Evolutionary conservation across 2,888 invertebrate species (phyloP).

Genomic region (Philereme vetulata): DNA sequence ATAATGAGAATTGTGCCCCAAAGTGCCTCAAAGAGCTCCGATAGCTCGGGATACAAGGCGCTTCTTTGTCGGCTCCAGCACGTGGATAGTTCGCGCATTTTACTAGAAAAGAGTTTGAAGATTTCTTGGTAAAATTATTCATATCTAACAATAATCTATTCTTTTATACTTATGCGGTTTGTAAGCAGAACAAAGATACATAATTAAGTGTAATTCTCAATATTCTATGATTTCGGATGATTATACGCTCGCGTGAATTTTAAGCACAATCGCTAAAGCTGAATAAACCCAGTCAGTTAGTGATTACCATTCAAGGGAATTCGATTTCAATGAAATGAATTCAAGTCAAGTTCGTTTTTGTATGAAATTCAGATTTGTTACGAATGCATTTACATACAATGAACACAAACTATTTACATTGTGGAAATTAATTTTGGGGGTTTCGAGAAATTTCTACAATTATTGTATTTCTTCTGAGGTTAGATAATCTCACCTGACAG

Average conservation of each 20-base stretch:
- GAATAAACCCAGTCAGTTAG: constrained; percentile 55
- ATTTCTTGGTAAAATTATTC: constrained; percentile 60
- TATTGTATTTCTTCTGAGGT: neutral
- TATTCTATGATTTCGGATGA: constrained; percentile 31
- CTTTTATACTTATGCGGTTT: constrained; percentile 46
- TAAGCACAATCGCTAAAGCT: constrained; percentile 52
- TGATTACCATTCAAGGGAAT: constrained; percentile 36
- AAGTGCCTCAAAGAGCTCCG: constrained; percentile 37
- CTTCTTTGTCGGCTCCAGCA: constrained; percentile 67
- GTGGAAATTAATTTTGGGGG: constrained; percentile 7
- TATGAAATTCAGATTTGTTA: constrained; percentile 37
- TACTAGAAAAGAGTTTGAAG: constrained; percentile 62
- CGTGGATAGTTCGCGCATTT: constrained; percentile 64
- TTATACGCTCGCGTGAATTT: constrained; percentile 57
- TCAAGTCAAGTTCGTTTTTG: constrained; percentile 52
- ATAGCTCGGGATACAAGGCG: constrained; percentile 28
- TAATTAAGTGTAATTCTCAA: too few species aligned
- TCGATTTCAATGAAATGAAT: constrained; percentile 43
- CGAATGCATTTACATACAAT: constrained; percentile 39
- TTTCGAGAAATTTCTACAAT: constrained; percentile 3
- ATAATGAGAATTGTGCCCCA: constrained; percentile 56
- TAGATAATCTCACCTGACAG: constrained; percentile 1
- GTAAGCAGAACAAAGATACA: constrained; percentile 29
- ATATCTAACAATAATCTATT: constrained; percentile 50
- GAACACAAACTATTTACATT: constrained; percentile 31